Evolutionary conservation across 2,113 vertebrate genomes (phyloP), one percentile per base, ranked within the genome.

Genomic region (Hylia prasina): DNA sequence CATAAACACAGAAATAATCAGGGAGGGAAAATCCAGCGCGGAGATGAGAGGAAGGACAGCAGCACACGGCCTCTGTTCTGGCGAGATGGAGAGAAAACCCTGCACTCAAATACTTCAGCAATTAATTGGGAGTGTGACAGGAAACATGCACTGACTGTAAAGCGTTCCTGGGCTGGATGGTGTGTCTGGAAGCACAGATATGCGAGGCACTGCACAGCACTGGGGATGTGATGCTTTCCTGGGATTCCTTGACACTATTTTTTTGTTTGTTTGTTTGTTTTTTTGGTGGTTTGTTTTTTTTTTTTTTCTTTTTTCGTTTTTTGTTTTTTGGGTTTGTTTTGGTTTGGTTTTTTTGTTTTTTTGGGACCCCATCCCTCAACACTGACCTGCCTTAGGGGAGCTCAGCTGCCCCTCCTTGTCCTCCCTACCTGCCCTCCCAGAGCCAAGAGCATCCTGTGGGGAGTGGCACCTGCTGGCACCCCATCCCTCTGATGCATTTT

Each of bases 71-170:
- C 61, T 47, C 69, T 58, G 76, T 31, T 65, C 76, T 40, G 89
- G 78, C 0, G 15, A 84, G 90, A n/a, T 31, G 87, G 66, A 88
- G 87, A 95, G 58, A 81, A 84, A 77, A 22, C 1, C 9, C 48
- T 61, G 66, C 56, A 54, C 71, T 78, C 30, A 63, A 35, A 82
- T 50, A 64, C 72, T 80, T 91, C 80, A 94, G 95, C 79, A 70
- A 73, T 91, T 94, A 94, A 94, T 76, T 90, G 89, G 45, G n/a
- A 47, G 83, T 50, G 87, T 75, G 88, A 69, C 7, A 15, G 91
- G 77, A 69, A 89, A 51, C 90, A 92, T 81, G 90, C 51, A 6
- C 78, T 60, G 92, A 71, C 82, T 90, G 83, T 5, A 79, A 68
- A 72, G 14, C 0, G 0, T 25, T 42, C n/a, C 91, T 19, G 78